Evolutionary conservation across 2,888 invertebrate genomes (phyloP).

Genomic region (Lomographa bimaculata): DNA sequence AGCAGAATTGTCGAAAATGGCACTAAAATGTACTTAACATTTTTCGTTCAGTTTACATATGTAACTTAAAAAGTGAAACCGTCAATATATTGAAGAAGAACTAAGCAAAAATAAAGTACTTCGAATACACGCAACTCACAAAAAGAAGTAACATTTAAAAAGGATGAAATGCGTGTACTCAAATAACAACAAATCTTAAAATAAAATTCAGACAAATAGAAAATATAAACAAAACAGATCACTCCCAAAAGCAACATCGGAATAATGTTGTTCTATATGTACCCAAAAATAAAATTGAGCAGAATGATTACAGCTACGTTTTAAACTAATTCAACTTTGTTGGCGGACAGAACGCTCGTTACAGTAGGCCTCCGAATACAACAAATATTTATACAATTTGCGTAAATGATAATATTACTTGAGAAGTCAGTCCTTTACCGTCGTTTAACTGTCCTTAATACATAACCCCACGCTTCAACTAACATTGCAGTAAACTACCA

Average conservation of each 20-base stretch:
- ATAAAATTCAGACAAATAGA: conserved; percentile 6
- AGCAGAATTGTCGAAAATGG: conserved; percentile 59
- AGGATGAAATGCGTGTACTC: conserved; percentile 39
- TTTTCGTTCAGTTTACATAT: too few species aligned
- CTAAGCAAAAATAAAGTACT: conserved; percentile 13
- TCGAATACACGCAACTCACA: conserved; percentile 29
- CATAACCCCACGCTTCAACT: conserved; percentile 72
- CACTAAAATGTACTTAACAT: conserved; percentile 70
- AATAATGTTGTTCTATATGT: conserved; percentile 62
- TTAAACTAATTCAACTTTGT: conserved; percentile 77
- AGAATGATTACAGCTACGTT: conserved; percentile 72
- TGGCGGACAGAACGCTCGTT: conserved; percentile 66
- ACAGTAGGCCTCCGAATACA: conserved; percentile 73
- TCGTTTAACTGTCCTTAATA: conserved; percentile 69
- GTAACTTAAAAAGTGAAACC: too few species aligned
- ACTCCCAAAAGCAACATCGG: conserved; percentile 51
- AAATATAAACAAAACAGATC: conserved; percentile 46
- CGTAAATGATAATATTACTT: conserved; percentile 76
- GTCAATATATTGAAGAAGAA: conserved; percentile 4
- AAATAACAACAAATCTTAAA: conserved; percentile 23
- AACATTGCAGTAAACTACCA: conserved; percentile 72
- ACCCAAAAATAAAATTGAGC: conserved; percentile 79
- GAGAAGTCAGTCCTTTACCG: conserved; percentile 77
- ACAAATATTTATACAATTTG: conserved; percentile 71
- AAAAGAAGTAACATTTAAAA: conserved; percentile 20